Evolutionary conservation across 2,888 invertebrate genomes (phyloP), one percentile per base, ranked within the genome.

Genomic region (Incurvaria masculella): DNA sequence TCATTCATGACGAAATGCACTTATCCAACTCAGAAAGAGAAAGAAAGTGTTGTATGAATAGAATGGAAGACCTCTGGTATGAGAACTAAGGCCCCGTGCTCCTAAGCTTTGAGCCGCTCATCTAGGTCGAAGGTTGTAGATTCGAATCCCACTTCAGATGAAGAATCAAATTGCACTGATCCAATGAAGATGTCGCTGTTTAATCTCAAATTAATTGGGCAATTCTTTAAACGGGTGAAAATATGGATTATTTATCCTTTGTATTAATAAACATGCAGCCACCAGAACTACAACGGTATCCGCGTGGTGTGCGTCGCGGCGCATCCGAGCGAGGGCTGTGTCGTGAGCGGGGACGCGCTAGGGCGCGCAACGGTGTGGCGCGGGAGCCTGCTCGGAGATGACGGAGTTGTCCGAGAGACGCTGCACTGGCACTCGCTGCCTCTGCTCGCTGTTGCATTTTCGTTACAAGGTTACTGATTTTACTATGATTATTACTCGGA

Each of bases 401-500:
- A 46, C 14, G 57, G 58, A 51, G 50, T 68, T 6, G 68, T 67
- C 1, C 63, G 64, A 47, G 79, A 79, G 56, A 59, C 67, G 2
- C 48, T 75, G 40, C 79, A 79, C 59, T 79, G 79, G 79, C 79
- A 79, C 57, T 68, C 63, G 48, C 57, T 79, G 44, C 79, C 79
- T 1, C 59, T 69, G 3, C 58, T 72, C 38, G 68, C 74, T 20
- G 60, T 19, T 64, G 65, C 53, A 70, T 78, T 55, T 70, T 78
- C 56, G n/a, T 50, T 61, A 40, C 64, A 71, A 63, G 79, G 79
- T 78, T 59, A 38, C 26, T 14, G 2, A n/a, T n/a, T 48, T 16
- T 19, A 20, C n/a, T 42, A 23, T 23, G 4, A 23, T 23, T 10
- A 23, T 27, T 27, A 10, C 14, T 14, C 8, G 8, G 14, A 27